Evolutionary conservation across 2,797 vertebrate species (phyloP), one percentile per base, ranked within the genome.

Genomic region (Anguilla anguilla): DNA sequence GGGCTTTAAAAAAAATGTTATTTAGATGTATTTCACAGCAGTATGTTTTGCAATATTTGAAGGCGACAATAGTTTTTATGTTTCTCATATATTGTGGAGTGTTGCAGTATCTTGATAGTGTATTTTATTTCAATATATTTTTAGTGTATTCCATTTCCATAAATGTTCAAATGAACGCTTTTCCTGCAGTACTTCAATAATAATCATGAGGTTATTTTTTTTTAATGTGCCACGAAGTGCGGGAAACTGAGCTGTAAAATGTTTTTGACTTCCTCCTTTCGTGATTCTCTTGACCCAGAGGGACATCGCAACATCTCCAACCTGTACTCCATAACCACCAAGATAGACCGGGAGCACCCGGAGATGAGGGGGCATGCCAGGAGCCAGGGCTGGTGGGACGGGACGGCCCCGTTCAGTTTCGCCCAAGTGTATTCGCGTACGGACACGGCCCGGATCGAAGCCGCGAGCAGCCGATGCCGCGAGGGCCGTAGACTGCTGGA

Each of bases 291-390:
- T 86, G 46, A 17, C 46, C 31, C 85, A 99, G 98, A 92, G 57
- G 97, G 98, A 11, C 85, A 96, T 92, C 96, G 97, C 67, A 99
- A 99, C 94, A 99, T 99, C 95, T 97, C 97, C 83, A 97, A 87
- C 91, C 96, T 98, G 93, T 96, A 99, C 83, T 97, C 97, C 72
- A 97, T 99, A 93, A 98, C 96, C n/a, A 98, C 97, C 19, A 98
- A 97, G 92, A 97, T 99, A 81, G 97, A 99, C 94, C 96, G 92
- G 91, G 97, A 98, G 86, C 98, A 99, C 90, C 97, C 97, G 35
- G 90, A 93, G 74, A 10, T 98, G 95, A 97, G 95, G 90, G 95
- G 92, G 86, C 96, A 99, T 64, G 98, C 98, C 46, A 95, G 83
- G 87, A 95, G 91, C 87, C 94, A 96, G 89, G 96, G 96, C 89